Evolutionary conservation across 2,797 vertebrate species (phyloP).

Genomic region (Pipistrellus pygmaeus): DNA sequence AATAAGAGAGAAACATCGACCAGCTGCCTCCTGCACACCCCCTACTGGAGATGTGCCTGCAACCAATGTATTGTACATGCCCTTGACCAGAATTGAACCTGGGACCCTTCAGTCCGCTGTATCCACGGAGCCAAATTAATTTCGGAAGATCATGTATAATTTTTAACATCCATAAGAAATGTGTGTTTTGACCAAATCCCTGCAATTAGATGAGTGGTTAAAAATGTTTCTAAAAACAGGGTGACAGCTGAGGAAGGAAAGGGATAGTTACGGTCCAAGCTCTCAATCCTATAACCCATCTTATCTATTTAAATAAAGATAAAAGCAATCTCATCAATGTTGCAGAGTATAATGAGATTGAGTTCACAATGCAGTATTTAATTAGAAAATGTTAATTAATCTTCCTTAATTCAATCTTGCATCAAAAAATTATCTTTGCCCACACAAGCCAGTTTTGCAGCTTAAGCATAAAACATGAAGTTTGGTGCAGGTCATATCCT

Average conservation of each 20-base stretch:
- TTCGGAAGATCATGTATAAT: neutral
- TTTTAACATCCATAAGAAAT: conserved; percentile 45
- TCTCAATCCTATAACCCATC: conserved; percentile 35
- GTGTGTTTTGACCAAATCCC: conserved; percentile 8
- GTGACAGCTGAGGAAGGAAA: conserved; percentile 13
- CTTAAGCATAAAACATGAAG: conserved; percentile 54
- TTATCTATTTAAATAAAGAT: conserved; percentile 71
- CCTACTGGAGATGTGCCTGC: no score
- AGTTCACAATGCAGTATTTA: conserved; percentile 63
- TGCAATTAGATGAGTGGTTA: conserved; percentile 25
- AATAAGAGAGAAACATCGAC: no score
- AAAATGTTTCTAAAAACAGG: conserved; percentile 50
- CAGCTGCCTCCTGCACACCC: no score
- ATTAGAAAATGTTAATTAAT: conserved; percentile 75
- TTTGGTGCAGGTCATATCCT: conserved; percentile 15
- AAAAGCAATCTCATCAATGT: conserved; percentile 58
- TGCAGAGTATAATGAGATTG: conserved; percentile 58
- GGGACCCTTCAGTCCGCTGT: no score
- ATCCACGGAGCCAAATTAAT: no score
- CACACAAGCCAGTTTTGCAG: conserved; percentile 40
- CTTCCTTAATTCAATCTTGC: conserved; percentile 57
- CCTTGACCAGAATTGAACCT: no score
- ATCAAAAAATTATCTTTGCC: conserved; percentile 54
- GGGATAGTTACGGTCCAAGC: neutral
- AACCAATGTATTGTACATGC: no score